These are phyloP conservation scores for Saccopteryx leptura DNA, from an alignment of 2,113 vertebrate genomes.

Conservation along the genomic window DNA sequence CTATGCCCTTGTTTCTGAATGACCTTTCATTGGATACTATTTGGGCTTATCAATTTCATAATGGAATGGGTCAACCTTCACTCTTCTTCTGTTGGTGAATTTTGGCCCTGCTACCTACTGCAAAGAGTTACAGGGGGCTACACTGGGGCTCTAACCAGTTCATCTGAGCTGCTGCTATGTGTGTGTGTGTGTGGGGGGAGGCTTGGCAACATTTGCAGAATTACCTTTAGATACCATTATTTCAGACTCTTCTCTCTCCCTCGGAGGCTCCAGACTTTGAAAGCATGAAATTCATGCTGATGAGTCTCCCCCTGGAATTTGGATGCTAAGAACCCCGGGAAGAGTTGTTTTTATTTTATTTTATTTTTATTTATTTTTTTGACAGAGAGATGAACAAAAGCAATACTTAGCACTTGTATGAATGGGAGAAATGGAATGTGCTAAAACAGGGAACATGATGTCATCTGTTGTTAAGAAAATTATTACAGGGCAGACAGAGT, in stretches of 20 bases:
- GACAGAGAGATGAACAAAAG: slow-evolving; percentile 55
- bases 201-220: not conserved
- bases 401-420: not conserved
- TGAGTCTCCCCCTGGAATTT: slow-evolving; percentile 14
- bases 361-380: not conserved
- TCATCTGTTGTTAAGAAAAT: slow-evolving; percentile 65
- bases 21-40: not conserved
- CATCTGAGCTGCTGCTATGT: not conserved
- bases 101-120: not conserved
- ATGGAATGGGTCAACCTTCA: not conserved
- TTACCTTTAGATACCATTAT: not conserved
- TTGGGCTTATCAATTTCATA: not conserved
- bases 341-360: not conserved
- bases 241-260: not conserved
- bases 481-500: not conserved
- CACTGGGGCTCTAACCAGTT: not conserved
- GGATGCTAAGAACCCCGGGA: not conserved
- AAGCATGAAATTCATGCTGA: not conserved
- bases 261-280: slow-evolving; percentile 13
- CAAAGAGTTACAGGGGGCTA: not conserved
- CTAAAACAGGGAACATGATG: slow-evolving; percentile 1
- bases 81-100: not conserved
- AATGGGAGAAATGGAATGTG: not conserved
- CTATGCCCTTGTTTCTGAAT: slow-evolving; percentile 21
- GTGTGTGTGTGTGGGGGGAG: not conserved